These are phyloP conservation scores for Orthosia gothica DNA, from an alignment of 2,888 invertebrate species.

Conservation along the genomic window DNA sequence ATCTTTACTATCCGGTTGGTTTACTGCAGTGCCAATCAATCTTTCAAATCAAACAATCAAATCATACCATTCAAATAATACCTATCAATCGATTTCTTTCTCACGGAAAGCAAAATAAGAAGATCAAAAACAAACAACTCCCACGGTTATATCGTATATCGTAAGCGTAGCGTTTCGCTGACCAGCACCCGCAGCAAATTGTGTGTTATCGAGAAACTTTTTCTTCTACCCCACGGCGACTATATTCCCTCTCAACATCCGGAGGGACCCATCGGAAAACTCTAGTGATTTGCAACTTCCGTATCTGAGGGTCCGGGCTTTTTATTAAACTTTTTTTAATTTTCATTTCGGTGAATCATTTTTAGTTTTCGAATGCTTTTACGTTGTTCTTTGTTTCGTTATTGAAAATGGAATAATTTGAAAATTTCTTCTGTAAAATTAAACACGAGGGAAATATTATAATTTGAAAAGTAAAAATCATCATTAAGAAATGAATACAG, in stretches of 20 bases:
- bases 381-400: neutral
- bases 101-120: constrained; percentile 15
- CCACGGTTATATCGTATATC: constrained; percentile 23
- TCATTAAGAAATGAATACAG: neutral
- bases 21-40: too few species aligned
- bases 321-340: constrained; percentile 34
- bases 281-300: constrained; percentile 84
- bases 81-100: neutral
- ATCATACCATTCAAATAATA: constrained; percentile 3
- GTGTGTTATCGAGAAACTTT: constrained; percentile 61
- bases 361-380: constrained; percentile 7
- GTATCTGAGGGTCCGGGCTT: constrained; percentile 74
- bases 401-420: neutral
- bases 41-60: neutral
- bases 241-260: constrained; percentile 83
- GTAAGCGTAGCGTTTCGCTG: constrained; percentile 37
- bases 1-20: neutral
- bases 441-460: neutral
- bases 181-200: constrained; percentile 61
- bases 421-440: neutral
- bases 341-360: constrained; percentile 16
- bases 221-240: constrained; percentile 49
- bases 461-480: neutral
- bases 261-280: constrained; percentile 80
- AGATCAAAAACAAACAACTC: constrained; percentile 32